Conservation (phyloP, 1,140 invertebrate genomes). For the Euschistus heros region DNA sequence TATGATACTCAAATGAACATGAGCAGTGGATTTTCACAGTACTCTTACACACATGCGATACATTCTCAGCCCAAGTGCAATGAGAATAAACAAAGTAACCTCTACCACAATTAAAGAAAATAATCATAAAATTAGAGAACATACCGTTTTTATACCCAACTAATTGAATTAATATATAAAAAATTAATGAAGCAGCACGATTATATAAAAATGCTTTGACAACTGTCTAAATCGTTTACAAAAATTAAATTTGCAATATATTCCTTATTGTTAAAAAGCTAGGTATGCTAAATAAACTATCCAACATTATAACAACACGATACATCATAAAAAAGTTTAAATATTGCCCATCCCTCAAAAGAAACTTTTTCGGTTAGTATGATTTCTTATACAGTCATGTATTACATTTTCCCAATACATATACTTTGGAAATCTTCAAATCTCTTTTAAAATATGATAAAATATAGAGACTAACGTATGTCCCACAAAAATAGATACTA, state of each 20-base stretch:
- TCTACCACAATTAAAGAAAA: too few relatives aligned
- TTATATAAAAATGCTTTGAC: slow-evolving; percentile 1
- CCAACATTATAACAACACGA: slow-evolving; percentile 11
- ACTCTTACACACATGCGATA: too few relatives aligned
- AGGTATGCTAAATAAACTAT: slow-evolving; percentile 23
- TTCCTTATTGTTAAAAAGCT: slow-evolving; percentile 4
- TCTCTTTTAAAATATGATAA: neutral
- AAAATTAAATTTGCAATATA: slow-evolving; percentile 1
- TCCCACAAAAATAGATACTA: slow-evolving; percentile 15
- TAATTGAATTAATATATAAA: too few relatives aligned
- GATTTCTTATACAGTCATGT: neutral
- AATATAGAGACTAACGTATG: slow-evolving; percentile 16
- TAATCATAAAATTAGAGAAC: too few relatives aligned
- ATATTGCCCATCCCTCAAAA: slow-evolving; percentile 1
- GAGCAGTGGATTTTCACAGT: too few relatives aligned
- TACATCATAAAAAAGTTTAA: neutral
- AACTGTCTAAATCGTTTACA: neutral
- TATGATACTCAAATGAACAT: too few relatives aligned
- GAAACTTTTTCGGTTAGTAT: slow-evolving; percentile 1
- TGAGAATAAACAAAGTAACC: too few relatives aligned
- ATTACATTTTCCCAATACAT: neutral
- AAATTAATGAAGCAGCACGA: neutral
- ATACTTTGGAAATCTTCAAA: neutral
- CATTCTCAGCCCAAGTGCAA: too few relatives aligned
- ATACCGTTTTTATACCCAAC: too few relatives aligned